These are phyloP conservation scores for Capitella teleta DNA, from an alignment of 1,140 invertebrate genomes.

Conservation along the genomic window DNA sequence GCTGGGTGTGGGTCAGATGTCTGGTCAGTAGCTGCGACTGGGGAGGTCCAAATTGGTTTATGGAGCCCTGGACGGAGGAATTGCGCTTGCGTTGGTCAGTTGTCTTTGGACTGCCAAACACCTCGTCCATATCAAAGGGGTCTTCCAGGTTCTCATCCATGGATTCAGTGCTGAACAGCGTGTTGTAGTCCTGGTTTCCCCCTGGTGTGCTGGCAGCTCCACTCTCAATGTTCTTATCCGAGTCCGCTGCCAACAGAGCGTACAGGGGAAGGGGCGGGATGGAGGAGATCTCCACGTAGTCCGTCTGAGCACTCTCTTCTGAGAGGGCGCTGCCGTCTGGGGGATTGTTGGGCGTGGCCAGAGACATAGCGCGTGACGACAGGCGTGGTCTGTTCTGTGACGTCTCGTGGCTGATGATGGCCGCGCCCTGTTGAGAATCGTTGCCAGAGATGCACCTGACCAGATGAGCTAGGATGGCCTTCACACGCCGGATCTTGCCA, in stretches of 20 bases:
- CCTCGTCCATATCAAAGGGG: constrained; percentile 21
- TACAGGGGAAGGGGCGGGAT: constrained; percentile 93
- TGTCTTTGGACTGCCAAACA: background rate
- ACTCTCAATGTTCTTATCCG: constrained; percentile 28
- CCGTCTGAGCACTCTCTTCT: constrained; percentile 71
- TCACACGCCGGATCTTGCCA: constrained; percentile 93
- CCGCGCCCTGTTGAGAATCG: constrained; percentile 15
- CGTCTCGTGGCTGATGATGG: constrained; percentile 10
- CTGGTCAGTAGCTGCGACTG: constrained; percentile 57
- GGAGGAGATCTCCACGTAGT: constrained; percentile 91
- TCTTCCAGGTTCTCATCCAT: constrained; percentile 39
- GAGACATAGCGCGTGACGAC: constrained; percentile 16
- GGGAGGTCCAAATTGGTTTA: constrained; percentile 33
- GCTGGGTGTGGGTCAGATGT: constrained; percentile 85
- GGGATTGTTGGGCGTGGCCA: constrained; percentile 12
- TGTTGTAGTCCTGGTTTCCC: constrained; percentile 44
- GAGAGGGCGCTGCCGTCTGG: constrained; percentile 42
- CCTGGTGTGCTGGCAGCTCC: background rate
- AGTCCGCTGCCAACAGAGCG: constrained; percentile 83
- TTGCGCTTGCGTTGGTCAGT: constrained; percentile 44
- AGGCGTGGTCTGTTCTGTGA: constrained; percentile 9
- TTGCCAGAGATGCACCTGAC: constrained; percentile 51
- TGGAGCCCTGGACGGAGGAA: constrained; percentile 15
- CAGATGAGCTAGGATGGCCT: constrained; percentile 92
- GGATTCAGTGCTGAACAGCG: constrained; percentile 56